Base-by-base conservation (phyloP, 1,140 invertebrate genomes). In the Brachionus rotundiformis region DNA sequence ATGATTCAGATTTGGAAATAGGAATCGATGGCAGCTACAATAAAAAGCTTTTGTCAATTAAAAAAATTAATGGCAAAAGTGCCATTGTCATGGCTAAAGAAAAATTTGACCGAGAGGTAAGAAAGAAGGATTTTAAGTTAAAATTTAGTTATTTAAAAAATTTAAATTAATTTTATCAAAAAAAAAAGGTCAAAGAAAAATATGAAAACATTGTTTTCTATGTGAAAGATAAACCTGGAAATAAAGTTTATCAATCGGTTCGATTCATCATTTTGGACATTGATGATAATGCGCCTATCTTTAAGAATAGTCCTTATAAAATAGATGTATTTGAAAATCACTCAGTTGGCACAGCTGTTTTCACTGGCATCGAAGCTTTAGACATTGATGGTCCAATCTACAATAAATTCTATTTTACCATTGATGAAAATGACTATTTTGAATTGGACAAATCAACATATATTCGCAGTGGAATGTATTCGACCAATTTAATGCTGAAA, bases 191-290 rank as follows among this genome's bases (percentile, higher is more conserved):
- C 31, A 47, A 79, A 31, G 76, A 79, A 39, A 79, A 79, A 31
- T 54, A 59, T 59, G 76, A 79, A 31, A 79, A 79, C 25, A 79
- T 79, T 27, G 76, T 79, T 39, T 79, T 79, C 31, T 79, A 59
- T 79, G 76, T 79, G 10, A 63, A 79, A 79, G 76, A 79, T 79
- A 63, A 54, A 25, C 47, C 76, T 39, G 76, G 76, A 19, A 79
- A 79, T 31, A 54, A 63, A 39, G 76, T 79, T 59, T 63, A 79
- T 59, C 76, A 79, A 63, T 79, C 76, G 7, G 76, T 79, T 25
- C 16, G 76, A 59, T 79, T 79, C 33, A 41, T 79, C 36, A 79
- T 79, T 23, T 31, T 59, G 19, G 76, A 79, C 27, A 79, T 79
- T 59, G 49, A 79, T 39, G 76, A 79, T 63, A 79, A 79, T 39